Evolutionary conservation across 2,113 vertebrate genomes (phyloP), one percentile per base, ranked within the genome.

Genomic region (Atractosteus spatula): DNA sequence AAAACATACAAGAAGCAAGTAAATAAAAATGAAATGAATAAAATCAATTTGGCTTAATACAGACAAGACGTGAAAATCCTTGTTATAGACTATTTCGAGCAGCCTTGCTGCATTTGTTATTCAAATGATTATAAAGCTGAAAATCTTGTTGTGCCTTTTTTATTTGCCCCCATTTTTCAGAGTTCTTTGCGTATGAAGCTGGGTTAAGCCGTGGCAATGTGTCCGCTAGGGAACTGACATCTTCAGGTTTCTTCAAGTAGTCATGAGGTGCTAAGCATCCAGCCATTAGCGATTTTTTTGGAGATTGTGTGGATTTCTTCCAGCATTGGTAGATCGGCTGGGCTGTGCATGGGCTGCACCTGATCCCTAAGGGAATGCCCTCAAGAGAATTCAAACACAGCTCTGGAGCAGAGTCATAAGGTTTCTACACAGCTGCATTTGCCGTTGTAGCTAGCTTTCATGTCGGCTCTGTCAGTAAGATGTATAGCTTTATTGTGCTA

Each of bases 371-470:
- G 47, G 72, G 76, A 77, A 75, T 69, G 76, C 79, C 84, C 75
- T 68, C 71, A 78, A 79, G 82, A 79, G 66, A 63, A 73, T 78
- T 82, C 71, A 71, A 74, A 81, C 74, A 76, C 63, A 68, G 16
- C 59, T 56, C 7, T 10, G 70, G 74, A 83, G 82, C 81, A 80
- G 86, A 89, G 81, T 87, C 84, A 84, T 72, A 77, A 72, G 75
- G 74, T 72, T 81, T 74, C 55, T 55, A 55, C 76, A 68, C 71
- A 70, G 76, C 17, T 59, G 56, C 56, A 11, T 4, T 59, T 12
- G 11, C 3, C 56, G 13, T 8, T 59, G 56, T 59, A n/a, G 56
- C 11, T 3, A 59, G 7, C 7, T n/a, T 59, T 14, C 14, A 11
- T 59, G 56, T 14, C 3, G 2, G 56, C 56, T 11, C 56, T 29